A percentile compares a stretch with the other conserved stretches of the same genome.
Conservation (phyloP, 1,140 invertebrate genomes). For the Helicoverpa zea region DNA sequence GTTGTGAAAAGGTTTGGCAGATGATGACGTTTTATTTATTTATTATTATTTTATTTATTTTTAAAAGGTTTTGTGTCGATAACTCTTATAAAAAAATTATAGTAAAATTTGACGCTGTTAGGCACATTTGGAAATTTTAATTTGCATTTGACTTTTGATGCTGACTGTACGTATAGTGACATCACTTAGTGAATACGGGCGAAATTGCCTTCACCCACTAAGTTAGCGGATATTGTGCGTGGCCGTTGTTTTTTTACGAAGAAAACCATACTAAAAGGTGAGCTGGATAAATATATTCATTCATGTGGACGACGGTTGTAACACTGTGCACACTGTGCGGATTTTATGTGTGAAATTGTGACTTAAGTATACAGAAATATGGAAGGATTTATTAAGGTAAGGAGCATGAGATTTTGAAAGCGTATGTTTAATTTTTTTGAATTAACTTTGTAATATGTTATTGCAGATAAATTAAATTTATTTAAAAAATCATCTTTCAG, state of each 20-base stretch:
- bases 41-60: no score
- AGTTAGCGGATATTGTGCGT: slow-evolving; percentile 55
- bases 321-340: slow-evolving; percentile 55
- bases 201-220: slow-evolving; percentile 80
- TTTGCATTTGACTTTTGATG: no score
- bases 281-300: slow-evolving; percentile 60
- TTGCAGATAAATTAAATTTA: no score
- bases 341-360: slow-evolving; percentile 41
- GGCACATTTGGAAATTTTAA: no score
- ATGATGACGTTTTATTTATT: no score
- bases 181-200: slow-evolving; percentile 77
- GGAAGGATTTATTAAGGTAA: slow-evolving; percentile 51
- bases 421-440: background rate
- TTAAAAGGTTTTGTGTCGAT: no score
- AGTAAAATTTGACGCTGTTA: no score
- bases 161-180: slow-evolving; percentile 66
- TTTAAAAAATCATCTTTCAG: no score
- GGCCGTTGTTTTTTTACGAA: slow-evolving; percentile 59
- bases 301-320: slow-evolving; percentile 57
- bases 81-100: no score
- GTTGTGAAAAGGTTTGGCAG: no score
- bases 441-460: background rate
- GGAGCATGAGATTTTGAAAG: background rate
- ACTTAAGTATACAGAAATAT: slow-evolving; percentile 41
- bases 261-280: slow-evolving; percentile 71